Conservation (phyloP, 2,888 invertebrate species). For the Lasioglossum morio region DNA sequence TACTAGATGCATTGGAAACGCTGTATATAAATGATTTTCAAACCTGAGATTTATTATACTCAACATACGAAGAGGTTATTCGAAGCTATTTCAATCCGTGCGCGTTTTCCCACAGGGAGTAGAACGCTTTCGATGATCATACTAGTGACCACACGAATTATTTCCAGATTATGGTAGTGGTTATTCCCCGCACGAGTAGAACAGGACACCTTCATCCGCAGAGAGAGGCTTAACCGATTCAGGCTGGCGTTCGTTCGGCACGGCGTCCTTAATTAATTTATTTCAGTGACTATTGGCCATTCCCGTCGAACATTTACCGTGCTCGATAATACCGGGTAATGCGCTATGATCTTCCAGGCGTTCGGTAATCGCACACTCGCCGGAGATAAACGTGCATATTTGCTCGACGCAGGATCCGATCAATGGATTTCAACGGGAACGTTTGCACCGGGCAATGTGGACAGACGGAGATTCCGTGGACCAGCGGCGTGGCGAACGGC, state of each 20-base stretch:
- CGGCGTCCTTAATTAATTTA: slow-evolving; percentile 36
- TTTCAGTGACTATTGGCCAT: slow-evolving; percentile 28
- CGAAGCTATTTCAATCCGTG: background rate
- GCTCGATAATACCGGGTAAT: slow-evolving; percentile 45
- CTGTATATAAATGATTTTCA: background rate
- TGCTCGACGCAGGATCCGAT: slow-evolving; percentile 20
- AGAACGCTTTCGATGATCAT: background rate
- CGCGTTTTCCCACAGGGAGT: background rate
- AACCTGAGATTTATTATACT: background rate
- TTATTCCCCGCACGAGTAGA: background rate
- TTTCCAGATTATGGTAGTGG: slow-evolving; percentile 29
- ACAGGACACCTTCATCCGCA: background rate
- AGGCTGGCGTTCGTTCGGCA: background rate
- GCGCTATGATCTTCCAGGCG: slow-evolving; percentile 50
- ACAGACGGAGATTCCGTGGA: slow-evolving; percentile 1
- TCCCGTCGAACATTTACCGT: slow-evolving; percentile 22
- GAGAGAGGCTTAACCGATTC: background rate
- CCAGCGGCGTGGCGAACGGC: background rate
- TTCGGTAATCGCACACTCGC: slow-evolving; percentile 50
- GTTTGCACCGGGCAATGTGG: slow-evolving; percentile 17
- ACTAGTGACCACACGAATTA: background rate
- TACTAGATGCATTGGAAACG: too few relatives aligned
- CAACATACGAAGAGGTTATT: too few relatives aligned
- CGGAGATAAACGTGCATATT: slow-evolving; percentile 45
- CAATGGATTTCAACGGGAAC: slow-evolving; percentile 45